phyloP scores from a whole-genome alignment of 2,888 invertebrate genomes.

The Venusia cambrica region DNA sequence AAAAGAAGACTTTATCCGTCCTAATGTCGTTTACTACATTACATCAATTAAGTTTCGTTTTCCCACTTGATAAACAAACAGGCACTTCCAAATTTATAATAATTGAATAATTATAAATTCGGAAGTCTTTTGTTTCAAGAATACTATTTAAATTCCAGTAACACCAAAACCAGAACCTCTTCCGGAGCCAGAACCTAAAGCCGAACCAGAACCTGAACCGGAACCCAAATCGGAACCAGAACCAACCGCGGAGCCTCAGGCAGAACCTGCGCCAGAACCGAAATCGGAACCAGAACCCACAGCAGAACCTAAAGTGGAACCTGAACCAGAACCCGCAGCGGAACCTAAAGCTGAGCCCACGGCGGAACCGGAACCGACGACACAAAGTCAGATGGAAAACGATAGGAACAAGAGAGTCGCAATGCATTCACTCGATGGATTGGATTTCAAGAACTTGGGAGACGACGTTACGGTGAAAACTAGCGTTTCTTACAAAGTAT shows the following conservation, averaged over 20 bases:
- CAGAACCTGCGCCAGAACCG: constrained; percentile 46
- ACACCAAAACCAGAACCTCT: constrained; percentile 39
- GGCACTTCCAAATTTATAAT: too few species aligned
- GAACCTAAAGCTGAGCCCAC: constrained; percentile 48
- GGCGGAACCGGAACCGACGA: constrained; percentile 48
- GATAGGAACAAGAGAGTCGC: constrained; percentile 81
- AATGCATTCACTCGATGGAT: constrained; percentile 66
- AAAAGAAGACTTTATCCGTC: too few species aligned
- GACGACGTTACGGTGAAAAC: constrained; percentile 88
- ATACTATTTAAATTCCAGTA: too few species aligned
- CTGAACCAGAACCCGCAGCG: constrained; percentile 41
- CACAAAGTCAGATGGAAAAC: constrained; percentile 45
- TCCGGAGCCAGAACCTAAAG: constrained; percentile 47
- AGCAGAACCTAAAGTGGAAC: constrained; percentile 50
- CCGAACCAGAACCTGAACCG: constrained; percentile 39
- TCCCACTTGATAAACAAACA: too few species aligned
- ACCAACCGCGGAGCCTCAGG: constrained; percentile 41
- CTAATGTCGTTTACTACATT: too few species aligned
- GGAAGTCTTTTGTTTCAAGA: too few species aligned
- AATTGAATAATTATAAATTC: too few species aligned
- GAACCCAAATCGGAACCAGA: constrained; percentile 36
- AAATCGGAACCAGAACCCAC: constrained; percentile 48
- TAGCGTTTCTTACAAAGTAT: constrained; percentile 89
- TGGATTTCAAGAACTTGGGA: constrained; percentile 71
- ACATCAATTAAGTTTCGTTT: too few species aligned